A percentile compares a stretch with the other conserved stretches of the same genome.
Conservation (phyloP, 2,113 vertebrate species). For the Halcyon senegalensis region DNA sequence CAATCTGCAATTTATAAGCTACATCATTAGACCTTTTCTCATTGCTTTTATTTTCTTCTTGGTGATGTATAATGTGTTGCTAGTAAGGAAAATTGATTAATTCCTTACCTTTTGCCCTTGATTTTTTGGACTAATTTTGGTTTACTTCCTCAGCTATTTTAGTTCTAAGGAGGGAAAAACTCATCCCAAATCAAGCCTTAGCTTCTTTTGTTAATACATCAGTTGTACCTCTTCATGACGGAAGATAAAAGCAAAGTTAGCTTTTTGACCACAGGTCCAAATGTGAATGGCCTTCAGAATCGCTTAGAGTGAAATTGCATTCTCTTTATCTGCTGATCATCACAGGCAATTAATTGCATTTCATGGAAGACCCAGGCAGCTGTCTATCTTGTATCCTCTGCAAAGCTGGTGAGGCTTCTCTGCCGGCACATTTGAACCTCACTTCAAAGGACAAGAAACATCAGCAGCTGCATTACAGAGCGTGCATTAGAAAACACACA, state of each 20-base stretch:
- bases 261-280: not conserved
- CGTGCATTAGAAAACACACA: not conserved
- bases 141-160: conserved; percentile 2
- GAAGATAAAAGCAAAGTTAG: not conserved
- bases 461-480: not conserved
- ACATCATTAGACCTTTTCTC: conserved; percentile 30
- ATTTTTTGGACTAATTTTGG: conserved; percentile 6
- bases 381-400: not conserved
- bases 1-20: conserved; percentile 45
- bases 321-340: not conserved
- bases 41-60: conserved; percentile 2
- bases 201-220: not conserved
- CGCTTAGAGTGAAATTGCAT: not conserved
- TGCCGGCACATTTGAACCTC: not conserved
- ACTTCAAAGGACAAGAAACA: not conserved
- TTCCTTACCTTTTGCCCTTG: not conserved
- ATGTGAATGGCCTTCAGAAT: not conserved
- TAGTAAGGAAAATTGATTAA: conserved; percentile 25
- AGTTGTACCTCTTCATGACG: not conserved
- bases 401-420: not conserved
- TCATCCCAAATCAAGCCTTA: not conserved
- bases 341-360: not conserved
- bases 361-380: not conserved
- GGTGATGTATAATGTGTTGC: not conserved
- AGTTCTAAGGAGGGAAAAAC: not conserved